Base-by-base conservation (phyloP, 2,797 vertebrate species). In the Etheostoma nigrum region DNA sequence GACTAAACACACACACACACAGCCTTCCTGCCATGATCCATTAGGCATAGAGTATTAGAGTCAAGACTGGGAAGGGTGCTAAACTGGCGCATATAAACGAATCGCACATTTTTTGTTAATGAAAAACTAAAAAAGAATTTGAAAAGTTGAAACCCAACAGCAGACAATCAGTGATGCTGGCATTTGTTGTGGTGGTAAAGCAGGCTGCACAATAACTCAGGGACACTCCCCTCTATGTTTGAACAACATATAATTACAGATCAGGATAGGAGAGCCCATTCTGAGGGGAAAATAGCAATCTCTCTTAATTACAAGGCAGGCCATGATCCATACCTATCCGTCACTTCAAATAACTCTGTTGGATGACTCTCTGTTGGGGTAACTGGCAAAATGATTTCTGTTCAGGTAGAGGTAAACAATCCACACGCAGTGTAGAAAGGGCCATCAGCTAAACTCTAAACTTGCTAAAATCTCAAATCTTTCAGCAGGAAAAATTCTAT, bases 191-290 rank as follows among this genome's bases (percentile, higher is more conserved):
- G 80, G 81, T 83, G 73, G 83, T 81, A 89, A 86, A 90, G 88
- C 81, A 85, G 85, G 80, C 89, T 88, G 86, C 90, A 92, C 87
- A 92, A 92, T 92, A 87, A 89, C 89, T 30, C 85, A 89, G 88
- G 88, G 89, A 91, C 91, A 92, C 93, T 90, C 92, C 91, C 88
- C 90, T 91, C 91, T 87, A 77, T 93, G 91, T 94, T 93, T 91
- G 91, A 93, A 93, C 92, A 94, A 92, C 92, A 92, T 92, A 85
- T 92, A 91, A 94, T 94, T 93, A 93, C 90, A 93, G 91, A 93
- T 93, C 91, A 92, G 91, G 85, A 89, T 86, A 91, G 90, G 80
- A 92, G 89, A 93, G 91, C 91, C 89, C 83, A 92, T 94, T 94
- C 89, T 89, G 81, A 87, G 88, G 88, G 91, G 90, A 93, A 94